Conservation (phyloP, 1,140 invertebrate species). For the Drosophila arawakana region DNA sequence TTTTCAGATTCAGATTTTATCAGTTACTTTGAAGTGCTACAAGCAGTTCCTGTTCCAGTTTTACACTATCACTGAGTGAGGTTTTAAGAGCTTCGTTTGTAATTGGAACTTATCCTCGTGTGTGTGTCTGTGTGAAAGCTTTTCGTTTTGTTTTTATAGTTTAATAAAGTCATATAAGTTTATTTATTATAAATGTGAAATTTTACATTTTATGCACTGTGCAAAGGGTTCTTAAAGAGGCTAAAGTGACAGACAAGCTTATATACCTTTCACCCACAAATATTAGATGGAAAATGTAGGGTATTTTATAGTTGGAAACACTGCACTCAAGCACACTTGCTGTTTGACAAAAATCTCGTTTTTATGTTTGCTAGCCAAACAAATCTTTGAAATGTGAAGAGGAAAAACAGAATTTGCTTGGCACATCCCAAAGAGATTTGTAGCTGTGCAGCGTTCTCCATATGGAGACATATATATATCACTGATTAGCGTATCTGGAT, state of each 20-base stretch:
- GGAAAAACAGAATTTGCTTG: constrained; percentile 33
- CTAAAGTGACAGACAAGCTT: too few species aligned
- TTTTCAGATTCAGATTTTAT: constrained; percentile 6
- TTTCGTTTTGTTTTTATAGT: too few species aligned
- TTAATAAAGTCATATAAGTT: not conserved
- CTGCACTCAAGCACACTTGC: too few species aligned
- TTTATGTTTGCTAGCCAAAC: not conserved
- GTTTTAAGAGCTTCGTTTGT: not conserved
- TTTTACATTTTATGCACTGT: not conserved
- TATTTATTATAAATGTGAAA: constrained; percentile 10
- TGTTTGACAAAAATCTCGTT: too few species aligned
- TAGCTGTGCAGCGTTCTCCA: constrained; percentile 17
- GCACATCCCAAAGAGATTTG: constrained; percentile 29
- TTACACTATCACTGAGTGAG: not conserved
- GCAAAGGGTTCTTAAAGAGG: too few species aligned
- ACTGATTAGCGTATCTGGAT: constrained; percentile 81
- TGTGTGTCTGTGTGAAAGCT: too few species aligned
- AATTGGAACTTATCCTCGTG: too few species aligned
- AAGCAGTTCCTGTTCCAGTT: constrained; percentile 16
- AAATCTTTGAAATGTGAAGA: not conserved
- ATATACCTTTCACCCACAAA: too few species aligned
- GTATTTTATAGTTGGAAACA: too few species aligned
- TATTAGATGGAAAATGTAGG: too few species aligned
- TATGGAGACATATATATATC: constrained; percentile 50
- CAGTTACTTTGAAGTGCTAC: not conserved